Conservation (phyloP, 2,113 vertebrate genomes). For the Pungitius pungitius region DNA sequence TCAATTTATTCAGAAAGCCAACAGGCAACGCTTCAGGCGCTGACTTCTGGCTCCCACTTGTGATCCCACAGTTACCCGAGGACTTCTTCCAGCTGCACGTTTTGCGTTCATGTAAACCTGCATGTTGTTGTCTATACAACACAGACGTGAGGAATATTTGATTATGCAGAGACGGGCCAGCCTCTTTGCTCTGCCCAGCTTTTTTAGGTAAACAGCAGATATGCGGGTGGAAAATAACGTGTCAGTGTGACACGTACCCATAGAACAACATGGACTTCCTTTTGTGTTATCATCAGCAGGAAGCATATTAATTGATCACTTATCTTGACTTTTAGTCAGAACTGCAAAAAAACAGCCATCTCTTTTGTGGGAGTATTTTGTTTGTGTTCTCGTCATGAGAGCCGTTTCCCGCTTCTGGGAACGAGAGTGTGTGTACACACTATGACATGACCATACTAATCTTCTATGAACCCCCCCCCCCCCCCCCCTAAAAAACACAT, state of each 20-base stretch:
- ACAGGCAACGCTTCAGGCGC: neutral
- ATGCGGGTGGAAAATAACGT: slow-evolving; percentile 55
- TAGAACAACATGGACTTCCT: slow-evolving; percentile 61
- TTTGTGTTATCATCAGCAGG: slow-evolving; percentile 22
- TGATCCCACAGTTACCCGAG: neutral
- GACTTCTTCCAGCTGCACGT: slow-evolving; percentile 4
- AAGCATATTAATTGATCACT: slow-evolving; percentile 53
- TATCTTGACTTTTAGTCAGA: slow-evolving; percentile 52
- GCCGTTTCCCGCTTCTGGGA: slow-evolving; percentile 40
- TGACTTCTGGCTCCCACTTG: neutral
- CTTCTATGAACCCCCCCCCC: neutral
- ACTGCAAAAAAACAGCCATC: slow-evolving; percentile 9
- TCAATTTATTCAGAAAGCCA: too few relatives aligned
- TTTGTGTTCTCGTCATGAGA: slow-evolving; percentile 40
- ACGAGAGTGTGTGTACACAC: slow-evolving; percentile 8
- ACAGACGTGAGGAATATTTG: neutral
- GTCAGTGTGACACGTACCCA: slow-evolving; percentile 56
- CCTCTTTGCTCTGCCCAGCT: slow-evolving; percentile 6
- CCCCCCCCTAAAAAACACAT: neutral
- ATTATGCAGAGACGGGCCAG: slow-evolving; percentile 31
- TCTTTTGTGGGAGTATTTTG: slow-evolving; percentile 35
- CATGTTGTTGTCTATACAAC: slow-evolving; percentile 12
- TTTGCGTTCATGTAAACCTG: neutral
- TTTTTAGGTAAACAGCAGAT: slow-evolving; percentile 56
- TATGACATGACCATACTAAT: neutral